Evolutionary conservation across 2,113 vertebrate species (phyloP), one percentile per base, ranked within the genome.

Genomic region (Paratilapia polleni): DNA sequence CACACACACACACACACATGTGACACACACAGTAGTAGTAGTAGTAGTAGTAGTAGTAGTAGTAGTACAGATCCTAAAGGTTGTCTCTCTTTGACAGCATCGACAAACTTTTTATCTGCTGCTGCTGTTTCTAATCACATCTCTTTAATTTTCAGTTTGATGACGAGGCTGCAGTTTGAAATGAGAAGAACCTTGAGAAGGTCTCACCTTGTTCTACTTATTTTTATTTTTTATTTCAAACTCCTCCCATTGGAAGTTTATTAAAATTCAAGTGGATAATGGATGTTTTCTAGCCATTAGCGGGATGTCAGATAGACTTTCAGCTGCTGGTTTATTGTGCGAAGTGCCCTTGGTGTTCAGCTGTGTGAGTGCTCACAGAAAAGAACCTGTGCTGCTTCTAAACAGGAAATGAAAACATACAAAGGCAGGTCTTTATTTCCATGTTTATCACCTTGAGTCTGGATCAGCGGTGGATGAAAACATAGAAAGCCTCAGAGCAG

Each of bases 381-480:
- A 88, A 60, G 80, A 73, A 60, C 47, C 43, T 2, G 54, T 1
- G 19, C 20, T 20, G 52, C 73, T 22, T 78, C 77, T 64, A 26
- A 83, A 80, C 59, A 76, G 89, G 78, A 86, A 90, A 88, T 87
- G 82, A 86, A 93, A 89, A 87, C 78, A 74, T 22, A 88, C 90
- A 92, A 88, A 90, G 82, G 74, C 70, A 13, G 59, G 43, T 84
- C 89, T 90, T 90, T 88, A 88, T 90, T 86, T 84, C 82, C 79
- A 82, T 92, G 91, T 91, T 91, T 87, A 90, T 93, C 91, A 91
- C 90, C 88, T 92, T 90, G 87, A 94, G 81, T 91, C 83, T 54
- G 77, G 80, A 88, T 88, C 83, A 59, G 81, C 59, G 1, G 86
- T 9, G 7, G 74, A 85, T 84, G 89, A 88, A 90, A 85, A 84